Conservation (phyloP, 1,140 invertebrate species). For the Psix sp. region DNA sequence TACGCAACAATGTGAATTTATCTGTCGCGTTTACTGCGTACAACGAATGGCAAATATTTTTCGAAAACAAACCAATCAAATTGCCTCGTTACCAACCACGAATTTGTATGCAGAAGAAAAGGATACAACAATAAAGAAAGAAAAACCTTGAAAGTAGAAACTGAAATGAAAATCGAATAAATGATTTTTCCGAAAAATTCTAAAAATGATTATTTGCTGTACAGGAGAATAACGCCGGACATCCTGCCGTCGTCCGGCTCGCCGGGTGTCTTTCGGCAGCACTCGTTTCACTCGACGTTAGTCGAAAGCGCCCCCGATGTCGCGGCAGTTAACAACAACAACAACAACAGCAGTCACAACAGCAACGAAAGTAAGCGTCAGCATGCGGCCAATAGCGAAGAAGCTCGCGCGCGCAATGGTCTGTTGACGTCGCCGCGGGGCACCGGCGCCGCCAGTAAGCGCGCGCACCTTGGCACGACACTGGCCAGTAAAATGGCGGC, state of each 20-base stretch:
- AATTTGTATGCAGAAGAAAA: too few species aligned
- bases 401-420: constrained; percentile 38
- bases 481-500: constrained; percentile 85
- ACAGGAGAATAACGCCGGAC: constrained; percentile 81
- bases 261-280: constrained; percentile 82
- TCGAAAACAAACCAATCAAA: too few species aligned
- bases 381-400: constrained; percentile 29
- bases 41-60: too few species aligned
- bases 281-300: constrained; percentile 75
- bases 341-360: constrained; percentile 46
- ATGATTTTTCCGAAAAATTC: too few species aligned
- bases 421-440: constrained; percentile 59
- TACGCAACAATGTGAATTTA: too few species aligned
- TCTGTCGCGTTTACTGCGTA: too few species aligned
- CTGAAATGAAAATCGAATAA: too few species aligned
- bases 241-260: constrained; percentile 80
- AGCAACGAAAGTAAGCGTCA: constrained; percentile 11
- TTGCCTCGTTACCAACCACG: too few species aligned
- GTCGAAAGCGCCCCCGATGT: constrained; percentile 31
- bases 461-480: constrained; percentile 77
- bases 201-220: constrained; percentile 14
- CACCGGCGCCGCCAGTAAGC: constrained; percentile 64
- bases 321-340: constrained; percentile 20
- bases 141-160: background rate
- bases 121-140: too few species aligned